Evolutionary conservation across 2,888 invertebrate species (phyloP).

Genomic region (Cremastinae sp.): DNA sequence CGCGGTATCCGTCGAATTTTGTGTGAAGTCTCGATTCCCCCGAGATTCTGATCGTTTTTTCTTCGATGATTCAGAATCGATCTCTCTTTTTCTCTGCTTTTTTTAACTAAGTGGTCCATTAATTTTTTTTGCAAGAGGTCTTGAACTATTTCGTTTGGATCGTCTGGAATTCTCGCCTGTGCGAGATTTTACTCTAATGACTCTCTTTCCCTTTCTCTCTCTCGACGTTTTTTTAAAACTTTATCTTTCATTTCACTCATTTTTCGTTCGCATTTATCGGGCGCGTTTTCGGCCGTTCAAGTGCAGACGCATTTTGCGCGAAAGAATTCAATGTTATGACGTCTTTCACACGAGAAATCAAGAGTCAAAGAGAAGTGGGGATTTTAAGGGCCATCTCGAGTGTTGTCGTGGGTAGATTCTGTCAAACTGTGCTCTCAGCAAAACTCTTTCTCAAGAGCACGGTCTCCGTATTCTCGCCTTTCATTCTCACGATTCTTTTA

Average conservation of each 20-base stretch:
- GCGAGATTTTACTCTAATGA: slow-evolving; percentile 2
- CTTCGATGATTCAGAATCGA: slow-evolving; percentile 13
- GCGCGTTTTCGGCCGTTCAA: slow-evolving; percentile 48
- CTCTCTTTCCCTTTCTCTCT: not conserved
- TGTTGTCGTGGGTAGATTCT: slow-evolving; percentile 18
- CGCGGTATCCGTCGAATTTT: slow-evolving; percentile 3
- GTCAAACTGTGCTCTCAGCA: slow-evolving; percentile 31
- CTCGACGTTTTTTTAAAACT: slow-evolving; percentile 39
- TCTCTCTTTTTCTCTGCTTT: slow-evolving; percentile 18
- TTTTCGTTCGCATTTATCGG: slow-evolving; percentile 24
- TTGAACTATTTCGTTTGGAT: not conserved
- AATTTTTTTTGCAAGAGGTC: slow-evolving; percentile 35
- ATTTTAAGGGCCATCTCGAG: slow-evolving; percentile 43
- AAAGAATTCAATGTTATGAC: slow-evolving; percentile 53
- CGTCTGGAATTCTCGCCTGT: slow-evolving; percentile 7
- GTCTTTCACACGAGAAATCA: slow-evolving; percentile 35
- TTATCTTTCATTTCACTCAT: not conserved
- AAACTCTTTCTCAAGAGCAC: slow-evolving; percentile 19
- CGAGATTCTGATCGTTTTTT: not conserved
- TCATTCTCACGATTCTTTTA: slow-evolving; percentile 45
- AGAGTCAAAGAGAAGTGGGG: slow-evolving; percentile 22
- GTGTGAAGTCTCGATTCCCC: slow-evolving; percentile 18
- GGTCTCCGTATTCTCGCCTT: slow-evolving; percentile 43
- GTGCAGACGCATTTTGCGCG: slow-evolving; percentile 51
- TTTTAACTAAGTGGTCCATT: slow-evolving; percentile 54